Base-by-base conservation (phyloP, 2,113 vertebrate genomes). In the Nanger granti region DNA sequence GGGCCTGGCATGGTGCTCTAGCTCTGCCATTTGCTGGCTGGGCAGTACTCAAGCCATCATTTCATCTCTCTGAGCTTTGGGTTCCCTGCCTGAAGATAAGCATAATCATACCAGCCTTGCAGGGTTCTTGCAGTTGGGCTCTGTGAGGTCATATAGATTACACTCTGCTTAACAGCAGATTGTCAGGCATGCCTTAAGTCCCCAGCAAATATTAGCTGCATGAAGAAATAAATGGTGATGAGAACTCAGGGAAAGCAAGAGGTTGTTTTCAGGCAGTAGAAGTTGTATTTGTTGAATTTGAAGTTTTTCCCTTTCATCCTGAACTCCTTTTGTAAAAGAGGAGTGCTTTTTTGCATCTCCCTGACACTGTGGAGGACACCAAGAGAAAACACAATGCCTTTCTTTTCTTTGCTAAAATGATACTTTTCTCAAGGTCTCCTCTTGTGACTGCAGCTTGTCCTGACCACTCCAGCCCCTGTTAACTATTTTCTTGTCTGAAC, bases 341-440 rank as follows among this genome's bases (percentile, higher is more conserved):
- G 59, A 94, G 54, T 79, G 57, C 83, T 96, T 92, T 96, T 96
- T 76, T 91, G 37, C 89, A 62, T 92, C 41, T 86, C 28, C 17
- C 82, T 94, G 94, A 64, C 91, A 87, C 62, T 20, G 7, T 49
- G 76, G 31, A 93, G 34, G 64, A 83, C 66, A 28, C 66, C 14
- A 47, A 94, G 79, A 92, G 79, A 94, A 94, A 97, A 80, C 76
- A 76, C 0, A 13, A n/a, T 66, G n/a, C 22, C 96, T 97, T 94
- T 60, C 91, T 95, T 97, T 91, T 49, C 86, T 97, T 97, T 88
- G 64, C 52, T 79, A 89, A 97, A 97, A 89, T 3, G 62, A 64
- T 91, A 89, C 47, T 89, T 76, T 95, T 86, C 87, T 95, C 96
- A 97, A 97, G 97, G 94, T 97, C 89, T 85, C 66, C 94, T 93